phyloP scores from a whole-genome alignment of 2,888 invertebrate species.

The Dusona sp. region DNA sequence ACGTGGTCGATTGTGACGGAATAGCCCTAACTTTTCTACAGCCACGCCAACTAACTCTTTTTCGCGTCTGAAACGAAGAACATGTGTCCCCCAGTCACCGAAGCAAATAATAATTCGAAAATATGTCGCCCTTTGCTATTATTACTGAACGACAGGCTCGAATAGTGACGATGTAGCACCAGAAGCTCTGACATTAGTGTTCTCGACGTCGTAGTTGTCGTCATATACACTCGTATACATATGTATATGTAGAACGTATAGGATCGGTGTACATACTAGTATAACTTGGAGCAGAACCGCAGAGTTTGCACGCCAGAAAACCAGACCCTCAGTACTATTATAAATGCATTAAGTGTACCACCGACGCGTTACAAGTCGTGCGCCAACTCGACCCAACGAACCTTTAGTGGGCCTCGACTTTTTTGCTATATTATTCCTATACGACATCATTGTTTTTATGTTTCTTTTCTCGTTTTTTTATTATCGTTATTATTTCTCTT shows the following conservation, averaged over 20 bases:
- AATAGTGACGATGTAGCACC: slow-evolving; percentile 12
- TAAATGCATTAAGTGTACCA: slow-evolving; percentile 82
- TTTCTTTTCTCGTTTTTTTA: slow-evolving; percentile 20
- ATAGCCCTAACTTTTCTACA: slow-evolving; percentile 44
- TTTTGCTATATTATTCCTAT: slow-evolving; percentile 14
- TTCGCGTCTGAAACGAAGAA: slow-evolving; percentile 52
- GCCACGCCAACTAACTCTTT: slow-evolving; percentile 54
- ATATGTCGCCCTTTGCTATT: slow-evolving; percentile 79
- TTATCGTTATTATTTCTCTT: neutral
- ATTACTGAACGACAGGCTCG: slow-evolving; percentile 58
- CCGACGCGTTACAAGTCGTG: slow-evolving; percentile 53
- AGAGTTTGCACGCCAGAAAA: slow-evolving; percentile 75
- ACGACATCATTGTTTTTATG: slow-evolving; percentile 26
- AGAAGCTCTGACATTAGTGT: neutral
- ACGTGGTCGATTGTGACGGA: slow-evolving; percentile 40
- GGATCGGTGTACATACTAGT: slow-evolving; percentile 55
- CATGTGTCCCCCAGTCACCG: slow-evolving; percentile 76
- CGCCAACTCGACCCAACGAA: slow-evolving; percentile 25
- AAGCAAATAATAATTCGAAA: slow-evolving; percentile 82
- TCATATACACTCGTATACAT: neutral
- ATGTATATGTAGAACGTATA: slow-evolving; percentile 1
- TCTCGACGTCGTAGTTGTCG: neutral
- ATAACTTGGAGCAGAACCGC: slow-evolving; percentile 59
- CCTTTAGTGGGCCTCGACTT: slow-evolving; percentile 35
- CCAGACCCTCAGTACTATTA: slow-evolving; percentile 79